These are phyloP conservation scores for Dioctria linearis DNA, from an alignment of 2,888 invertebrate genomes.

Conservation along the genomic window DNA sequence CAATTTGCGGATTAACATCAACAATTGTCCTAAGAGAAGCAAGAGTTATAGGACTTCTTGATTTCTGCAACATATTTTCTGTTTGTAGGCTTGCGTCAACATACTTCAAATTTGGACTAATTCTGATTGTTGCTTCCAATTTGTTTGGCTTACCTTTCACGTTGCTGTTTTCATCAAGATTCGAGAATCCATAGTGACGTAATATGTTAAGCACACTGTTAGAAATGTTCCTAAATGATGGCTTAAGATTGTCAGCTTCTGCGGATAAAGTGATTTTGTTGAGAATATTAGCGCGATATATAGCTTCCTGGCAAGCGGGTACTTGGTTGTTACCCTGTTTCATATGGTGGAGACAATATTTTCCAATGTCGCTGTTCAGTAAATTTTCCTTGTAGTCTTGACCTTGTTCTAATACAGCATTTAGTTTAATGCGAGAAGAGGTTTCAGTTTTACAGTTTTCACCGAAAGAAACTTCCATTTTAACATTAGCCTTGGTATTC, in stretches of 20 bases:
- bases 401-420: slow-evolving; percentile 73
- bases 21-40: slow-evolving; percentile 68
- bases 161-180: slow-evolving; percentile 72
- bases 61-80: slow-evolving; percentile 66
- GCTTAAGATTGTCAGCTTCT: slow-evolving; percentile 73
- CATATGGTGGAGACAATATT: slow-evolving; percentile 71
- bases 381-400: slow-evolving; percentile 73
- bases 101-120: slow-evolving; percentile 71
- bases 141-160: slow-evolving; percentile 71
- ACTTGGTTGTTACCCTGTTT: slow-evolving; percentile 74
- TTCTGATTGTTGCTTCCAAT: slow-evolving; percentile 72
- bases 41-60: slow-evolving; percentile 72
- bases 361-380: slow-evolving; percentile 70
- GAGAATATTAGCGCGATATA: slow-evolving; percentile 73
- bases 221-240: slow-evolving; percentile 70
- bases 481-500: slow-evolving; percentile 72
- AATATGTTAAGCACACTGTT: slow-evolving; percentile 71
- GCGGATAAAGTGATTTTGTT: slow-evolving; percentile 73
- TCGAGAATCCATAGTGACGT: slow-evolving; percentile 72
- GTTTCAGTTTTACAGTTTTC: slow-evolving; percentile 67
- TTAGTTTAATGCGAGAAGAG: slow-evolving; percentile 68
- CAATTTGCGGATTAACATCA: slow-evolving; percentile 71
- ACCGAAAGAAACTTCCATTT: slow-evolving; percentile 73
- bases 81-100: slow-evolving; percentile 72
- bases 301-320: slow-evolving; percentile 75